phyloP scores from a whole-genome alignment of 2,113 vertebrate species.

The Lucifuga dentata region DNA sequence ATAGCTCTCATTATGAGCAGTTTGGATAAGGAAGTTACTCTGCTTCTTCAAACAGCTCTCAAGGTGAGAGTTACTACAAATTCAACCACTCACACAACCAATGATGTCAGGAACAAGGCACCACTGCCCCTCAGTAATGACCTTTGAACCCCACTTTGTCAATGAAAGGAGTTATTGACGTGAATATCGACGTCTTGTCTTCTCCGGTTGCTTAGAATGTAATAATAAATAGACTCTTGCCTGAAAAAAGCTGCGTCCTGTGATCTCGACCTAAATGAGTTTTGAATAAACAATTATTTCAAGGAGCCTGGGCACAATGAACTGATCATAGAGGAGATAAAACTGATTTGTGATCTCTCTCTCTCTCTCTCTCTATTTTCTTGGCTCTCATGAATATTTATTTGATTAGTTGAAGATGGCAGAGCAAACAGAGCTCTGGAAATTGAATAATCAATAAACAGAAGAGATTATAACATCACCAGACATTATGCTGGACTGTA shows the following conservation, averaged over 20 bases:
- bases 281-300: too few species aligned
- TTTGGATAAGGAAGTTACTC: conserved; percentile 18
- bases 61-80: conserved; percentile 34
- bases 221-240: too few species aligned
- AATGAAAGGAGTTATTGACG: too few species aligned
- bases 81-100: not conserved
- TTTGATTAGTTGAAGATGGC: too few species aligned
- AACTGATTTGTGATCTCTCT: too few species aligned
- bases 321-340: not conserved
- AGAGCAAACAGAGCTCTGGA: too few species aligned
- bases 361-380: too few species aligned
- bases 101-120: conserved; percentile 15
- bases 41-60: conserved; percentile 30
- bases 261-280: too few species aligned
- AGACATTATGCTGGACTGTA: not conserved
- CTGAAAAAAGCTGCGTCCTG: too few species aligned
- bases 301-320: not conserved
- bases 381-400: too few species aligned
- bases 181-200: not conserved
- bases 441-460: not conserved
- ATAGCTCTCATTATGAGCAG: conserved; percentile 10
- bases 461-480: not conserved
- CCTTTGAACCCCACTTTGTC: conserved; percentile 14
- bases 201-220: too few species aligned
- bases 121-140: not conserved